These are phyloP conservation scores for Geotrypetes seraphini DNA, from an alignment of 2,797 vertebrate species.

Conservation along the genomic window DNA sequence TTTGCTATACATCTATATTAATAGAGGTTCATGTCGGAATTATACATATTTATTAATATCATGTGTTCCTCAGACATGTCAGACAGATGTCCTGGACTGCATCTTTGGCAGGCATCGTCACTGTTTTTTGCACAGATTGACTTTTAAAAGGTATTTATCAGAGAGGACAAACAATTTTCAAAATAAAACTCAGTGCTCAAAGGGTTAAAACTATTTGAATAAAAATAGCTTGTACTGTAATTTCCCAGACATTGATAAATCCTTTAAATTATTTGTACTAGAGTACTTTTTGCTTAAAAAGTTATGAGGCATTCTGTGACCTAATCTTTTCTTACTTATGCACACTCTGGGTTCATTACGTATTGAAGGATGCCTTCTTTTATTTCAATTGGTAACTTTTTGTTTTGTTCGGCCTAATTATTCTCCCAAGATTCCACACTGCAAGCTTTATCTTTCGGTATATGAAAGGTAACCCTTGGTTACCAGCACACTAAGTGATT, in stretches of 20 bases:
- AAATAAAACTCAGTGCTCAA: constrained; percentile 85
- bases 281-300: constrained; percentile 91
- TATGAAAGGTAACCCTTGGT: constrained; percentile 97
- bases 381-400: constrained; percentile 69
- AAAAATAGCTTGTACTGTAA: constrained; percentile 77
- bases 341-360: constrained; percentile 80
- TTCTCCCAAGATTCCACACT: constrained; percentile 89
- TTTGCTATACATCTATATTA: constrained; percentile 69
- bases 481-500: constrained; percentile 87
- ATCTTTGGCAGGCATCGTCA: constrained; percentile 45
- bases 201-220: constrained; percentile 92
- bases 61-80: constrained; percentile 43
- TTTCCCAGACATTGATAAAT: constrained; percentile 83
- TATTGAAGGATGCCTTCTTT: constrained; percentile 87
- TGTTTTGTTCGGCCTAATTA: constrained; percentile 88
- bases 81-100: constrained; percentile 37
- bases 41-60: constrained; percentile 69
- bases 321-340: constrained; percentile 86
- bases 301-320: constrained; percentile 80
- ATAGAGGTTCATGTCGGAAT: constrained; percentile 70
- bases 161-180: constrained; percentile 54
- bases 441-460: constrained; percentile 91
- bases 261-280: constrained; percentile 91
- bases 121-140: constrained; percentile 92
- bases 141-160: constrained; percentile 90